These are phyloP conservation scores for Aphelocoma coerulescens DNA, from an alignment of 2,113 vertebrate species.

Conservation along the genomic window DNA sequence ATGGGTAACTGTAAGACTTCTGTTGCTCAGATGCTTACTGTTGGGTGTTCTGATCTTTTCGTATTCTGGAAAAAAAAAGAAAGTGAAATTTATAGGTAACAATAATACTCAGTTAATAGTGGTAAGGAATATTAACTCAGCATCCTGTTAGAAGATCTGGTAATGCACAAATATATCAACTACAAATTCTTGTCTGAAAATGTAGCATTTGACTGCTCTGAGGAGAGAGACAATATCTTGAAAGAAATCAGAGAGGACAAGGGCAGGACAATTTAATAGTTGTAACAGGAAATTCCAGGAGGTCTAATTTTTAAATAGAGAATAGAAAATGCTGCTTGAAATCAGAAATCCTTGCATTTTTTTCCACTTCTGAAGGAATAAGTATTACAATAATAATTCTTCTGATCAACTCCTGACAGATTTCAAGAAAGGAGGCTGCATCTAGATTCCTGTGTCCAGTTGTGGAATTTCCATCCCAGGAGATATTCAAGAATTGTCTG, in stretches of 20 bases:
- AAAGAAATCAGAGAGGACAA: not conserved
- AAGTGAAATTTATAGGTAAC: not conserved
- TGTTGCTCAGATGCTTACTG: not conserved
- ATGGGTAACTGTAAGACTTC: not conserved
- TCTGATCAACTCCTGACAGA: not conserved
- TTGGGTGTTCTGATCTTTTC: not conserved
- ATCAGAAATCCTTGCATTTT: not conserved
- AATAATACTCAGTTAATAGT: not conserved
- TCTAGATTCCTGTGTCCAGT: not conserved
- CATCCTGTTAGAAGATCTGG: not conserved
- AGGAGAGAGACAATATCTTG: not conserved
- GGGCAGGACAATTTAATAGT: not conserved
- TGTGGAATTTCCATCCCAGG: not conserved
- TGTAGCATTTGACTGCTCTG: fast-evolving
- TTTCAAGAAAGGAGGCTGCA: not conserved
- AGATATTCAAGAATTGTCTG: not conserved
- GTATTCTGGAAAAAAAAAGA: not conserved
- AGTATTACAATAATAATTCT: not conserved
- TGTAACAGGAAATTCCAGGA: not conserved
- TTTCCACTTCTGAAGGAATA: not conserved
- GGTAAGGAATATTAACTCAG: not conserved
- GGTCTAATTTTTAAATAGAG: not conserved
- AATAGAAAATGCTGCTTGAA: not conserved
- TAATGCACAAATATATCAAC: not conserved
- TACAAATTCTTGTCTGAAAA: not conserved